Conservation (phyloP, 2,888 invertebrate species). For the Caenorhabditis japonica region DNA sequence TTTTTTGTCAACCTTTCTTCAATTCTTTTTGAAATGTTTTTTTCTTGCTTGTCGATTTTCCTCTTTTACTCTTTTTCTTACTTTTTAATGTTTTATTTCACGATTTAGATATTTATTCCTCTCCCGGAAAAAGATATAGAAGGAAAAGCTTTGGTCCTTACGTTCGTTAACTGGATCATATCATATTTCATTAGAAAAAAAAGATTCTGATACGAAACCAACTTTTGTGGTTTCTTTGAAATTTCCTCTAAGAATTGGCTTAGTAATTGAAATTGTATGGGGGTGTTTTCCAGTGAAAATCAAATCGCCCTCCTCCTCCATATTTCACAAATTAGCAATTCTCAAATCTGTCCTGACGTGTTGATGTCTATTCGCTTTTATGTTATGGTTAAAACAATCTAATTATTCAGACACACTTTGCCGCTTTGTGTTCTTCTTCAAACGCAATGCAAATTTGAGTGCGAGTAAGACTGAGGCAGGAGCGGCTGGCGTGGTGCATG, state of each 20-base stretch:
- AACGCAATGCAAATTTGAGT: constrained; percentile 51
- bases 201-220: too few species aligned
- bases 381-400: constrained; percentile 42
- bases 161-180: constrained; percentile 42
- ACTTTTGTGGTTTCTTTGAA: too few species aligned
- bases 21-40: constrained; percentile 16
- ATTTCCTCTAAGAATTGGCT: too few species aligned
- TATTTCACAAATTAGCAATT: constrained; percentile 8
- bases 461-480: constrained; percentile 27
- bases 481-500: constrained; percentile 36
- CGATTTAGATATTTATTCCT: constrained; percentile 33
- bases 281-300: too few species aligned
- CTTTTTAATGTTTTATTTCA: constrained; percentile 18
- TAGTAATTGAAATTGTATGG: too few species aligned
- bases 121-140: constrained; percentile 16
- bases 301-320: too few species aligned
- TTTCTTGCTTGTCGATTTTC: constrained; percentile 25
- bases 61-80: constrained; percentile 10
- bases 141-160: constrained; percentile 25
- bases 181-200: too few species aligned
- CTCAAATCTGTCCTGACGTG: constrained; percentile 10
- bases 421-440: constrained; percentile 25
- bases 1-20: constrained; percentile 40
- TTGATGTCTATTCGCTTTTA: constrained; percentile 4
- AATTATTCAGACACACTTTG: constrained; percentile 46